Conservation (phyloP, 2,888 invertebrate species). For the Heteropelma amictum region DNA sequence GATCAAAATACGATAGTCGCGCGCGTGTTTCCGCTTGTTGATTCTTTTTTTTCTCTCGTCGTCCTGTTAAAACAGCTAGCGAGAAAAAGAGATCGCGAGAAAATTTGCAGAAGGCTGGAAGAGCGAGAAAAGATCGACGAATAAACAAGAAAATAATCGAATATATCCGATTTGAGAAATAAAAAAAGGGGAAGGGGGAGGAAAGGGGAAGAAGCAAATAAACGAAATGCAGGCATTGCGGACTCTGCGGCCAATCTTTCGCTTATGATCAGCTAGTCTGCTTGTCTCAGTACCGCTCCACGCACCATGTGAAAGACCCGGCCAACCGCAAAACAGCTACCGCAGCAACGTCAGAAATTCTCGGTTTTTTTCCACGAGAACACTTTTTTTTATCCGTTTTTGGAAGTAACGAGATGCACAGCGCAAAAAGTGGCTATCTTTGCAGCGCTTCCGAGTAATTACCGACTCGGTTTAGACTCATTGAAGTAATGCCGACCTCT, state of each 20-base stretch:
- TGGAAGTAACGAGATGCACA: constrained; percentile 9
- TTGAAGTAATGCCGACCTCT: background rate
- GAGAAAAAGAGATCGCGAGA: background rate
- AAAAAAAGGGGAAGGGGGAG: background rate
- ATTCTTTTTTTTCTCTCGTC: constrained; percentile 51
- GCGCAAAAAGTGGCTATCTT: background rate
- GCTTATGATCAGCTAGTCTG: constrained; percentile 45
- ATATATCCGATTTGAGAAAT: background rate
- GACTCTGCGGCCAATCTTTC: constrained; percentile 21
- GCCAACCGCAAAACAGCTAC: constrained; percentile 47
- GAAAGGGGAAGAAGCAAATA: background rate
- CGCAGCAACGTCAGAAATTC: constrained; percentile 39
- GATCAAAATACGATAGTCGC: constrained; percentile 36
- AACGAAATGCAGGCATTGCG: background rate
- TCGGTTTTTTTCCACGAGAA: constrained; percentile 7
- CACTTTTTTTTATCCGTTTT: constrained; percentile 23
- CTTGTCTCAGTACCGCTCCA: background rate
- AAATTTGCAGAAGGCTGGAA: no score
- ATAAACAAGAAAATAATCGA: constrained; percentile 54
- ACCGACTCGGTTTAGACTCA: background rate
- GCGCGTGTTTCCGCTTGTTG: constrained; percentile 23
- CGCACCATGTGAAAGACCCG: constrained; percentile 9
- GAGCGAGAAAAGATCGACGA: background rate
- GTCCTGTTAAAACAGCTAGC: background rate
- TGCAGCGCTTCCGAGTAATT: constrained; percentile 14